Percentiles rank a stretch among this genome's conserved stretches.
Conservation (phyloP, 2,113 vertebrate species). For the Semnornis frantzii region DNA sequence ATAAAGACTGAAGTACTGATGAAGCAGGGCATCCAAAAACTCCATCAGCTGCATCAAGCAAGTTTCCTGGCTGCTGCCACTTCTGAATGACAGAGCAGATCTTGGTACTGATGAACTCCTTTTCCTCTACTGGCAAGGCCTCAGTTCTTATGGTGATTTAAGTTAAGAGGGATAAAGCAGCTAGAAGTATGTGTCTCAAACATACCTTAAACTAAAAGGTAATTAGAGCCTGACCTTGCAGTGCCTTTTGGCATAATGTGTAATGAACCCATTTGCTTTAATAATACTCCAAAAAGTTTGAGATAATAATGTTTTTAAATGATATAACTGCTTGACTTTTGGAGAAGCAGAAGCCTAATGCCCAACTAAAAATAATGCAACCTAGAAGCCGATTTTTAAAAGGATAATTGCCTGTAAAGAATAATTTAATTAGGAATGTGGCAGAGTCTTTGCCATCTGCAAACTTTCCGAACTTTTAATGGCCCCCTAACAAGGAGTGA, state of each 20-base stretch:
- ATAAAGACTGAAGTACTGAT: neutral
- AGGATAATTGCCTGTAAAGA: neutral
- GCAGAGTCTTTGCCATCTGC: neutral
- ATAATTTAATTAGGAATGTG: neutral
- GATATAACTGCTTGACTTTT: neutral
- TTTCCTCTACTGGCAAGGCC: accelerated
- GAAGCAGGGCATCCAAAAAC: neutral
- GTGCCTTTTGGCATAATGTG: neutral
- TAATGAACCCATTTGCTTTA: neutral
- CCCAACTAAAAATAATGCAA: neutral
- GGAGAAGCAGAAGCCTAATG: neutral
- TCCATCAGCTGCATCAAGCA: neutral
- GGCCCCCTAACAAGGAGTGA: neutral
- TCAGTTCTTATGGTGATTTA: neutral
- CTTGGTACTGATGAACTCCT: neutral
- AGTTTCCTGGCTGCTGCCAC: neutral
- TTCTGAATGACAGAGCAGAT: neutral
- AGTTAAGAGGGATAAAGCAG: neutral
- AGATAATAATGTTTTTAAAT: neutral
- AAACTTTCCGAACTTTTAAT: neutral
- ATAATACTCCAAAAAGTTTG: neutral
- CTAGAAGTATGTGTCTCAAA: neutral
- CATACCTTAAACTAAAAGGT: neutral
- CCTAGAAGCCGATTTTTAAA: neutral
- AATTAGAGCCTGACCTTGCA: neutral